phyloP scores from a whole-genome alignment of 1,140 invertebrate species.

The Sycophaga agraensis region DNA sequence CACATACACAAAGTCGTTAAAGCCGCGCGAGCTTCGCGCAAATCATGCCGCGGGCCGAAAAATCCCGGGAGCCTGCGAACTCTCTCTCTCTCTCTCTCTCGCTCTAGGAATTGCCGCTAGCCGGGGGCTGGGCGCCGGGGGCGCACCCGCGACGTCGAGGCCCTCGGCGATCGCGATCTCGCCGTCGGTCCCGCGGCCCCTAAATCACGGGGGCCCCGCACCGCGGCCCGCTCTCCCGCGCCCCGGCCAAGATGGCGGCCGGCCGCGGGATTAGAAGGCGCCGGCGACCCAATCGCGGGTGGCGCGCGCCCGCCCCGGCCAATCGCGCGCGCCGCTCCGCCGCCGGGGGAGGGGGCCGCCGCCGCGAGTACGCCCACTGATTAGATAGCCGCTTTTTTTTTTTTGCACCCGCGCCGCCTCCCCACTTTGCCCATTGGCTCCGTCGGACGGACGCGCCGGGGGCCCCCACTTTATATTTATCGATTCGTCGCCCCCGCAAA shows the following conservation, averaged over 20 bases:
- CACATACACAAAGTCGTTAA: too few species aligned
- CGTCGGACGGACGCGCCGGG: too few species aligned
- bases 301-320: too few species aligned
- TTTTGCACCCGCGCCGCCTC: not conserved
- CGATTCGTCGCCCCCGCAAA: not conserved
- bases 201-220: conserved; percentile 27
- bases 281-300: conserved; percentile 33
- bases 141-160: not conserved
- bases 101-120: not conserved
- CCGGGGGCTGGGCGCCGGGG: too few species aligned
- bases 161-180: not conserved
- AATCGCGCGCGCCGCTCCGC: too few species aligned
- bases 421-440: too few species aligned
- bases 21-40: too few species aligned
- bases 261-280: conserved; percentile 4
- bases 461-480: too few species aligned
- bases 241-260: not conserved
- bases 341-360: conserved; percentile 50
- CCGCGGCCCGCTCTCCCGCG: not conserved
- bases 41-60: too few species aligned
- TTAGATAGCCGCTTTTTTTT: conserved; percentile 47
- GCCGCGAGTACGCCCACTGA: conserved; percentile 51
- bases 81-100: not conserved
- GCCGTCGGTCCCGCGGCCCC: not conserved
- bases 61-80: not conserved